Conservation (phyloP, 2,113 vertebrate genomes). For the Rhabdornis inornatus region DNA sequence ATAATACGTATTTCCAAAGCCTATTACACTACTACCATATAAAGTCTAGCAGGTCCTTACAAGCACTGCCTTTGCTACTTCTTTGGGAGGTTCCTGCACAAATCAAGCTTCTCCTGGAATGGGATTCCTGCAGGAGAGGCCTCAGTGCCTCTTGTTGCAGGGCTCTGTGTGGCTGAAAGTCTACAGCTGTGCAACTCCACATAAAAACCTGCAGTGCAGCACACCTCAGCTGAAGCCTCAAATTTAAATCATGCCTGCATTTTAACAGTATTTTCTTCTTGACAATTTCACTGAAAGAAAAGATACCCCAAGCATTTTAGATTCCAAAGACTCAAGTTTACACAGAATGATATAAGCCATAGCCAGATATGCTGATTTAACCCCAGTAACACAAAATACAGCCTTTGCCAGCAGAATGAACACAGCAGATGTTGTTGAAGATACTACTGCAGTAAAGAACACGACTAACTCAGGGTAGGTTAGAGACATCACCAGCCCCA, state of each 20-base stretch:
- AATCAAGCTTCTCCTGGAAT: not conserved
- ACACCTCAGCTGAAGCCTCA: not conserved
- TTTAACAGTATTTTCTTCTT: not conserved
- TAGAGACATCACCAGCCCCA: not conserved
- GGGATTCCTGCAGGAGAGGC: not conserved
- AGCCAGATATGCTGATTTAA: not conserved
- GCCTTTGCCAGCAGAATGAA: not conserved
- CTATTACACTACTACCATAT: not conserved
- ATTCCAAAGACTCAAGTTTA: not conserved
- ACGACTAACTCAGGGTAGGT: not conserved
- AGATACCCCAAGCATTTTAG: not conserved
- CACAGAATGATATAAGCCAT: not conserved
- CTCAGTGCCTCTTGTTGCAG: not conserved
- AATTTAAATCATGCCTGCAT: not conserved
- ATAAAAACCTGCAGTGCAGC: not conserved
- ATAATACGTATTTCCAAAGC: not conserved
- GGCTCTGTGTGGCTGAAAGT: not conserved
- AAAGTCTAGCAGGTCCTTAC: not conserved
- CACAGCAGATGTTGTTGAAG: not conserved
- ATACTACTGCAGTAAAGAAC: not conserved
- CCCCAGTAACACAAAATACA: not conserved
- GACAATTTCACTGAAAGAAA: not conserved
- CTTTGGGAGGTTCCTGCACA: not conserved
- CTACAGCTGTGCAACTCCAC: fast-evolving
- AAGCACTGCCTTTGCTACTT: not conserved